These are phyloP conservation scores for Dromius quadrimaculatus DNA, from an alignment of 2,888 invertebrate genomes.

Conservation along the genomic window DNA sequence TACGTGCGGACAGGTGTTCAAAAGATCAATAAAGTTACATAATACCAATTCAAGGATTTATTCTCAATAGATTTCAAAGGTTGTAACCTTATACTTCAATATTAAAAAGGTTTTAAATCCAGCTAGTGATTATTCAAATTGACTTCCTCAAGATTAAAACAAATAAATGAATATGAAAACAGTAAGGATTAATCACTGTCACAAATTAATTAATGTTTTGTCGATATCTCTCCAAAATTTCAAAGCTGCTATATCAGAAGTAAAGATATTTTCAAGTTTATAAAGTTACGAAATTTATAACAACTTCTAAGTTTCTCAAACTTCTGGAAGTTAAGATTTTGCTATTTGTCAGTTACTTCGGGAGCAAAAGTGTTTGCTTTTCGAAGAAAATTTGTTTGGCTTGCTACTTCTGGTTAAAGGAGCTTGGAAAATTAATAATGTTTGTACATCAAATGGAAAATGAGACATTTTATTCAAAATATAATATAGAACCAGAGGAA, in stretches of 20 bases:
- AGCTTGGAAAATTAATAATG: background rate
- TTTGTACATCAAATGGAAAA: too few relatives aligned
- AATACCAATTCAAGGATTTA: conserved; percentile 7
- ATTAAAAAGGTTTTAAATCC: conserved; percentile 3
- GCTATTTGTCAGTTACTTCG: conserved; percentile 30
- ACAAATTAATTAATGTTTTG: background rate
- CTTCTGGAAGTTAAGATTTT: conserved; percentile 32
- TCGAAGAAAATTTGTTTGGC: background rate
- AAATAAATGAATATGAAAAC: too few relatives aligned
- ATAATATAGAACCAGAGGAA: background rate
- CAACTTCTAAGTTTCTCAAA: conserved; percentile 26
- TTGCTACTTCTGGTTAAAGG: too few relatives aligned
- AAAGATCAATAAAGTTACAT: conserved; percentile 2
- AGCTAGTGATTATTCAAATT: conserved; percentile 4
- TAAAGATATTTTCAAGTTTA: background rate
- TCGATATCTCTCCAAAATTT: background rate
- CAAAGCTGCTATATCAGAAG: background rate
- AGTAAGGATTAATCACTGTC: conserved; percentile 11
- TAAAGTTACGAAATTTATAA: conserved; percentile 37
- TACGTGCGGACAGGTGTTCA: conserved; percentile 7
- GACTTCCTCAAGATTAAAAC: conserved; percentile 9
- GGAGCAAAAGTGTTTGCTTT: conserved; percentile 4
- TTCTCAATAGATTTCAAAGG: conserved; percentile 3
- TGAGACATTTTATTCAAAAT: background rate
- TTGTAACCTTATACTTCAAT: background rate